phyloP scores from a whole-genome alignment of 2,797 vertebrate genomes.

The Manis pentadactyla region DNA sequence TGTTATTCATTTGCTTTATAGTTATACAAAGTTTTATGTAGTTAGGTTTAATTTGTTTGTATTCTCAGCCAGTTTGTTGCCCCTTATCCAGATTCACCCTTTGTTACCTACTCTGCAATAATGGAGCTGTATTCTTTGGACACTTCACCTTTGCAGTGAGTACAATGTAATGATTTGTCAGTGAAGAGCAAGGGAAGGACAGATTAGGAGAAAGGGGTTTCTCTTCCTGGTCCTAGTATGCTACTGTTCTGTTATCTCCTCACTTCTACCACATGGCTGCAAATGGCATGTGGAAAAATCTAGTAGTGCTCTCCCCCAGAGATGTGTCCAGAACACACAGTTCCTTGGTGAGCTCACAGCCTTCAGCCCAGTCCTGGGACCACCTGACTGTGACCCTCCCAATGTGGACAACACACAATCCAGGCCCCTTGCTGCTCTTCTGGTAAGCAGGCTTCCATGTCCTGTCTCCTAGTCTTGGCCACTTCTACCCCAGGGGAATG shows the following conservation, averaged over 20 bases:
- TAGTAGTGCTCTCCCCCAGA: neutral
- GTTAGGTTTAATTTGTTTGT: neutral
- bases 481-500: neutral
- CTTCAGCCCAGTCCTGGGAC: neutral
- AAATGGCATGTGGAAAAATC: neutral
- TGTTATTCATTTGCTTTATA: neutral
- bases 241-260: neutral
- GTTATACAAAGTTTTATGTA: neutral
- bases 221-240: neutral
- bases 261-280: no score
- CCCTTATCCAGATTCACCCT: neutral
- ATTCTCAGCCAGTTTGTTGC: neutral
- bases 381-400: neutral
- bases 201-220: neutral
- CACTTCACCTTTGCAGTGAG: neutral
- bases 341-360: neutral
- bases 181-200: neutral
- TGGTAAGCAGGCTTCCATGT: neutral
- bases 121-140: neutral
- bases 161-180: fast-evolving
- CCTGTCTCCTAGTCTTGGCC: neutral
- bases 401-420: neutral
- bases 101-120: neutral
- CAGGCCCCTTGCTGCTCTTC: neutral
- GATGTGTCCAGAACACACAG: neutral